Evolutionary conservation across 1,140 invertebrate genomes (phyloP).

Genomic region (Drosophila nigromelanica): DNA sequence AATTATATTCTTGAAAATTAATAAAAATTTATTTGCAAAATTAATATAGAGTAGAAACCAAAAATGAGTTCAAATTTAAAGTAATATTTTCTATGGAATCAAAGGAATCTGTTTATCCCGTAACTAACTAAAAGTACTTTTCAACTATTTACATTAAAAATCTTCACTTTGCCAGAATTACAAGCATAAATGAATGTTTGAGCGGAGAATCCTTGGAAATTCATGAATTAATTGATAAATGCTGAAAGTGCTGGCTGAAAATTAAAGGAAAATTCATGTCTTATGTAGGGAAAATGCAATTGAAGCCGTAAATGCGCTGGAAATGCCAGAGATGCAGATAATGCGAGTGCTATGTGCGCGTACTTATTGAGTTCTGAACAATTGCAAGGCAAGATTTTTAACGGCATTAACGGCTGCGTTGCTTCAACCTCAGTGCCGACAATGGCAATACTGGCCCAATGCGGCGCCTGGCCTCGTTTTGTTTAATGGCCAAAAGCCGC

Average conservation of each 20-base stretch:
- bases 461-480: constrained; percentile 27
- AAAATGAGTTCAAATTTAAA: no score
- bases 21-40: no score
- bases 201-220: neutral
- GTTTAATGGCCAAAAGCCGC: constrained; percentile 62
- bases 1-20: no score
- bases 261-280: constrained; percentile 50
- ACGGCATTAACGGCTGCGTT: constrained; percentile 50
- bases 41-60: no score
- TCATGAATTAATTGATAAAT: constrained; percentile 9
- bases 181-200: neutral
- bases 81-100: no score
- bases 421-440: constrained; percentile 18
- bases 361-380: constrained; percentile 35
- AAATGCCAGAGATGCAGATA: constrained; percentile 16
- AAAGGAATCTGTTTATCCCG: no score
- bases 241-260: constrained; percentile 17
- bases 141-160: neutral
- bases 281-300: constrained; percentile 24
- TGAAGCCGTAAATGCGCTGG: constrained; percentile 16
- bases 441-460: constrained; percentile 12
- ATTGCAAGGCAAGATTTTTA: constrained; percentile 53
- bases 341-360: constrained; percentile 15
- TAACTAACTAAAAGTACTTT: no score
- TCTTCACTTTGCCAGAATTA: no score